Conservation (phyloP, 1,140 invertebrate species). For the Trinorchestia longiramus region DNA sequence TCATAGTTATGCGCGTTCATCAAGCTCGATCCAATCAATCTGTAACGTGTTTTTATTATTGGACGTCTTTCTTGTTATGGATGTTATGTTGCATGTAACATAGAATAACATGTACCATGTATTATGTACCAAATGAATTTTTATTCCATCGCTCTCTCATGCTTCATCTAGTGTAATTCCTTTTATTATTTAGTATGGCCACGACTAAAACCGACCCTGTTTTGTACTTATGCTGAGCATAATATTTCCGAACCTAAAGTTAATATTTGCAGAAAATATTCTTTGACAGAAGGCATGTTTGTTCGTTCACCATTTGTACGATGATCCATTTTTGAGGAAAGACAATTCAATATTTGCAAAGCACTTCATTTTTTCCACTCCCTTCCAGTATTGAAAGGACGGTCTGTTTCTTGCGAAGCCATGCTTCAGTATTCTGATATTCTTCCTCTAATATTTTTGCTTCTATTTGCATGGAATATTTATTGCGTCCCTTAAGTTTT, state of each 20-base stretch:
- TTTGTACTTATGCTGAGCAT: background rate
- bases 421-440: background rate
- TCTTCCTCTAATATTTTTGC: background rate
- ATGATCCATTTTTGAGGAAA: background rate
- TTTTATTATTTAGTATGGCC: background rate
- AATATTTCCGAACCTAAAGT: background rate
- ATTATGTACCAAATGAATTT: background rate
- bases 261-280: background rate
- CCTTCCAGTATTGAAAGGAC: background rate
- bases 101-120: too few relatives aligned
- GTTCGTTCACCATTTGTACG: background rate
- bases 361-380: background rate
- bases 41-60: too few relatives aligned
- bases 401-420: background rate
- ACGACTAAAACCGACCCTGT: background rate
- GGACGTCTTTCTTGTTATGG: too few relatives aligned
- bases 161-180: background rate
- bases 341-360: background rate
- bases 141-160: background rate
- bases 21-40: too few relatives aligned
- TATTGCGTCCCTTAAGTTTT: background rate
- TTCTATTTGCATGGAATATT: background rate
- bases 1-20: too few relatives aligned
- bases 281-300: background rate
- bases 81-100: too few relatives aligned